phyloP scores from a whole-genome alignment of 2,888 invertebrate species.

The Troides aeacus region DNA sequence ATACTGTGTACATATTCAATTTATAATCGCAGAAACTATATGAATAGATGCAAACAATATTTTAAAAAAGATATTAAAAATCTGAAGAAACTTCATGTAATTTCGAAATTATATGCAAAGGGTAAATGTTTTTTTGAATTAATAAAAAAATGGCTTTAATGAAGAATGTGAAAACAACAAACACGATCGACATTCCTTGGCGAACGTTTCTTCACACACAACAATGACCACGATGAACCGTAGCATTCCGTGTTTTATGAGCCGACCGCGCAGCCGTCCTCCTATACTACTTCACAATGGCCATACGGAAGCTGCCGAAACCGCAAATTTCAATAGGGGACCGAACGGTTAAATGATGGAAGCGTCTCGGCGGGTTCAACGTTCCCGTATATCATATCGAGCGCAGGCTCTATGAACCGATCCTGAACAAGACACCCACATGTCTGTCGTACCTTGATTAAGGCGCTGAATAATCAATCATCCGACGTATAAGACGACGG shows the following conservation, averaged over 20 bases:
- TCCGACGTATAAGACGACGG: conserved; percentile 20
- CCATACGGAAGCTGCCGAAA: conserved; percentile 38
- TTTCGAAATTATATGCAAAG: too few relatives aligned
- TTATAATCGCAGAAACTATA: too few relatives aligned
- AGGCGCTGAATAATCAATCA: conserved; percentile 28
- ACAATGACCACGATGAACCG: conserved; percentile 26
- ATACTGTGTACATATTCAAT: too few relatives aligned
- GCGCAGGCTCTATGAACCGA: conserved; percentile 36
- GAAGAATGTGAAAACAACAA: neutral
- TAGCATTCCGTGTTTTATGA: conserved; percentile 27
- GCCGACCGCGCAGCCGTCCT: conserved; percentile 14
- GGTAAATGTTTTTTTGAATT: too few relatives aligned
- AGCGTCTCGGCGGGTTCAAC: conserved; percentile 51
- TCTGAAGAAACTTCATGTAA: too few relatives aligned
- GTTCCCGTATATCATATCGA: conserved; percentile 46
- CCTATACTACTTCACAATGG: conserved; percentile 36
- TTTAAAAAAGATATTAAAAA: too few relatives aligned
- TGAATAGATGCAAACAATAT: too few relatives aligned
- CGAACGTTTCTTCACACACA: conserved; percentile 5
- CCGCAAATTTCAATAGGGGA: conserved; percentile 38
- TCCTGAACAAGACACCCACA: conserved; percentile 30
- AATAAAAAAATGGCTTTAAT: too few relatives aligned
- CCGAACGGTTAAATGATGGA: conserved; percentile 50
- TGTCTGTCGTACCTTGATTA: conserved; percentile 21
- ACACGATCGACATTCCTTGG: conserved; percentile 12